Percentiles rank a stretch among this genome's conserved stretches.
Conservation (phyloP, 2,888 invertebrate genomes). For the Anthoptus insignis region DNA sequence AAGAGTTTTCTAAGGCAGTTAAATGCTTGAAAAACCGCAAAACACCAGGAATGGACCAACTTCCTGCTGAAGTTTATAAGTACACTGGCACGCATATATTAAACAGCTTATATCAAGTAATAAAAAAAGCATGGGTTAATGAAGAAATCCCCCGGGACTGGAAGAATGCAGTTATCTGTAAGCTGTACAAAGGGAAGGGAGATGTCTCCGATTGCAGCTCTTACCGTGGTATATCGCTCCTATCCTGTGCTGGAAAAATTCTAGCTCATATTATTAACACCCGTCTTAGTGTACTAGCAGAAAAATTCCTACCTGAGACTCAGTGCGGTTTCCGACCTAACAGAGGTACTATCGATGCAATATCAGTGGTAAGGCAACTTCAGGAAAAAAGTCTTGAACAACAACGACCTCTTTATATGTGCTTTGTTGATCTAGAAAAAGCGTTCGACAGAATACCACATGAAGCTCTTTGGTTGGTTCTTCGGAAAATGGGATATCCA, state of each 20-base stretch:
- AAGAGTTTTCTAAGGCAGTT: neutral
- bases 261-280: neutral
- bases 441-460: neutral
- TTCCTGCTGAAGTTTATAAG: neutral
- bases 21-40: neutral
- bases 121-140: neutral
- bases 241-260: neutral
- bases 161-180: neutral
- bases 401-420: neutral
- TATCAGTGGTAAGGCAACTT: neutral
- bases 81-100: neutral
- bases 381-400: neutral
- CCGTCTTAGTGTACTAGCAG: neutral
- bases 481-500: slow-evolving; percentile 11
- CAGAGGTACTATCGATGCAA: neutral
- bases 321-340: neutral
- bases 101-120: neutral
- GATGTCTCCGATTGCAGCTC: neutral
- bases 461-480: neutral
- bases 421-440: neutral
- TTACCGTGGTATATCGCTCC: neutral
- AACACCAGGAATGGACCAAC: neutral
- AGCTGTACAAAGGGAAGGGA: neutral
- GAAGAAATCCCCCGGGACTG: neutral
- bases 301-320: neutral